A percentile compares a stretch with the other conserved stretches of the same genome.
Evolutionary conservation across 2,797 vertebrate species (phyloP).

Genomic region (Eurystomus glaucurus): DNA sequence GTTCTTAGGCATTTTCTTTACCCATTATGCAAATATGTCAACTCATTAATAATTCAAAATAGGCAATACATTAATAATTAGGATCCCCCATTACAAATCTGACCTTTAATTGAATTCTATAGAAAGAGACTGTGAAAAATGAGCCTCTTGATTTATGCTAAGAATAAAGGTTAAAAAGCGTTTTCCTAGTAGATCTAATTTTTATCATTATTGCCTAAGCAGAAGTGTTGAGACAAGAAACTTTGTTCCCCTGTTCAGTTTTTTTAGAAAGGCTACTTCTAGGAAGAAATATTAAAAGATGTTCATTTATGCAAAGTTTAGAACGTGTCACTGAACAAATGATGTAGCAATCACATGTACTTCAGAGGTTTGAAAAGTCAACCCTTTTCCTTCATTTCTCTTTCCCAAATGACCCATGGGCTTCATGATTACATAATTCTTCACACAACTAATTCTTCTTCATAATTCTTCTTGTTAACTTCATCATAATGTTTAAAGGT

Average conservation of each 20-base stretch:
- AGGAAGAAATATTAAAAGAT: background rate
- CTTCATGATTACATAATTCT: constrained; percentile 1
- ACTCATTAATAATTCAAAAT: constrained; percentile 86
- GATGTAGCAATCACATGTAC: background rate
- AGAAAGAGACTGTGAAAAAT: constrained; percentile 85
- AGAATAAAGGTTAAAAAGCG: constrained; percentile 86
- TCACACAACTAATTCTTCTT: constrained; percentile 5
- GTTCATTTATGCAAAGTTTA: background rate
- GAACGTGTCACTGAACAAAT: background rate
- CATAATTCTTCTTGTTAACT: constrained; percentile 17
- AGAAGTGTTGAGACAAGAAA: constrained; percentile 3
- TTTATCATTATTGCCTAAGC: constrained; percentile 53
- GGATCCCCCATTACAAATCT: constrained; percentile 85
- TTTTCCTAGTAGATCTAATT: constrained; percentile 77
- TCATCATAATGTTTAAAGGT: constrained; percentile 13
- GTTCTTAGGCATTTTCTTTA: constrained; percentile 82
- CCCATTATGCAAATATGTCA: constrained; percentile 86
- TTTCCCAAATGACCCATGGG: background rate
- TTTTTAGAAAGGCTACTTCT: background rate
- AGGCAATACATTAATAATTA: constrained; percentile 88
- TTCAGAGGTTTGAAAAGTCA: background rate
- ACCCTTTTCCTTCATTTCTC: background rate
- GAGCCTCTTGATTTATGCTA: constrained; percentile 85
- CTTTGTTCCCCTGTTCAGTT: background rate
- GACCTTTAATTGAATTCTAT: constrained; percentile 89